These are phyloP conservation scores for Prionchulus punctatus DNA, from an alignment of 2,888 invertebrate species.

Conservation along the genomic window DNA sequence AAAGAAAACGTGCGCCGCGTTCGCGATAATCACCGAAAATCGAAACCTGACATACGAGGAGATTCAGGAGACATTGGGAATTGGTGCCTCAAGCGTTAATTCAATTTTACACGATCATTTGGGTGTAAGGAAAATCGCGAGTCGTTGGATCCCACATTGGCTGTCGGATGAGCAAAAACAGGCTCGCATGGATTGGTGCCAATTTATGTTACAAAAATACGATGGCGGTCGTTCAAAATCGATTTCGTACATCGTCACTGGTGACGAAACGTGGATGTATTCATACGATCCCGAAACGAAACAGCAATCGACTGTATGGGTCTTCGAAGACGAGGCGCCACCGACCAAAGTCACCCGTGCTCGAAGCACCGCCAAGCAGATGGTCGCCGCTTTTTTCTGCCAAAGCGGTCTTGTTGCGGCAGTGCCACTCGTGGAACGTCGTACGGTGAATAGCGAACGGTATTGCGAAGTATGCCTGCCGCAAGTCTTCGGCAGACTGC, in stretches of 20 bases:
- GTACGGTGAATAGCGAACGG: background rate
- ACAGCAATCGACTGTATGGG: background rate
- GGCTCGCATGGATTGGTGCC: background rate
- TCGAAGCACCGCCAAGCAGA: background rate
- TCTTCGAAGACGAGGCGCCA: background rate
- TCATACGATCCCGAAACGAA: background rate
- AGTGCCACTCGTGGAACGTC: background rate
- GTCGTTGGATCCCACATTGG: background rate
- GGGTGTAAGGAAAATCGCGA: background rate
- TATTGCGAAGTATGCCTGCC: background rate
- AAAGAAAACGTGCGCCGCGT: background rate
- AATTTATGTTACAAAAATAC: background rate
- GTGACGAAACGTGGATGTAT: slow-evolving; percentile 1
- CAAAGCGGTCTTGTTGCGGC: background rate
- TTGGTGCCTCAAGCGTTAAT: background rate
- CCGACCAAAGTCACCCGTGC: slow-evolving; percentile 2
- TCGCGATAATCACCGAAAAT: background rate
- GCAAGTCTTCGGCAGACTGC: background rate
- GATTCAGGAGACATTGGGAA: background rate
- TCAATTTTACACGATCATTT: background rate
- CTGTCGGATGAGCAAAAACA: background rate
- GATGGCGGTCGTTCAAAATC: background rate
- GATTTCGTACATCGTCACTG: background rate
- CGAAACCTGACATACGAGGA: background rate
- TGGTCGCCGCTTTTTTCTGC: background rate